A percentile compares a stretch with the other conserved stretches of the same genome.
These are phyloP conservation scores for Pterostichus niger DNA, from an alignment of 2,888 invertebrate genomes.

Conservation along the genomic window DNA sequence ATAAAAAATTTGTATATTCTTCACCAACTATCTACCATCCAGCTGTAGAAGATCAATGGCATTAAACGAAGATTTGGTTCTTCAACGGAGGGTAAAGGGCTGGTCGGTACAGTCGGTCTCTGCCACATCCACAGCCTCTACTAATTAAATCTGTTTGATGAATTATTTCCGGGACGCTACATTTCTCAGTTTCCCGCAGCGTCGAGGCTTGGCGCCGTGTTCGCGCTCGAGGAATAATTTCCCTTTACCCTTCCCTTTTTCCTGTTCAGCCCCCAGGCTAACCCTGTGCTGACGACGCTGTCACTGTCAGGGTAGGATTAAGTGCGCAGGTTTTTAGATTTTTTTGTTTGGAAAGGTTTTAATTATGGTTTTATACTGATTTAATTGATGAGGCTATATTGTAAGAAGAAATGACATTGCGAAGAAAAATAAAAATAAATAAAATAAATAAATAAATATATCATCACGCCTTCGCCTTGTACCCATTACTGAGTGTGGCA, in stretches of 20 bases:
- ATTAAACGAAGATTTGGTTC: no score
- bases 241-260: not conserved
- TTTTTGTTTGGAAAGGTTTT: conserved; percentile 25
- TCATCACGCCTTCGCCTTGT: no score
- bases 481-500: no score
- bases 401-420: no score
- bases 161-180: conserved; percentile 65
- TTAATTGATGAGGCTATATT: conserved; percentile 13
- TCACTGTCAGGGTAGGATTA: conserved; percentile 54
- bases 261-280: conserved; percentile 6
- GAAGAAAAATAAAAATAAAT: no score
- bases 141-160: conserved; percentile 67
- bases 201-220: conserved; percentile 16
- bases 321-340: conserved; percentile 25
- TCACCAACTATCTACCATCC: no score
- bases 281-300: conserved; percentile 37
- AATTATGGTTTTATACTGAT: conserved; percentile 33
- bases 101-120: conserved; percentile 37
- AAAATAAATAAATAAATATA: no score
- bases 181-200: conserved; percentile 63
- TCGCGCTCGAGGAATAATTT: conserved; percentile 46
- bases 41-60: no score
- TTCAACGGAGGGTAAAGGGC: not conserved
- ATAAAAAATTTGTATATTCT: no score
- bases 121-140: conserved; percentile 60